Evolutionary conservation across 1,140 invertebrate genomes (phyloP), one percentile per base, ranked within the genome.

Genomic region (Bombyx mori): DNA sequence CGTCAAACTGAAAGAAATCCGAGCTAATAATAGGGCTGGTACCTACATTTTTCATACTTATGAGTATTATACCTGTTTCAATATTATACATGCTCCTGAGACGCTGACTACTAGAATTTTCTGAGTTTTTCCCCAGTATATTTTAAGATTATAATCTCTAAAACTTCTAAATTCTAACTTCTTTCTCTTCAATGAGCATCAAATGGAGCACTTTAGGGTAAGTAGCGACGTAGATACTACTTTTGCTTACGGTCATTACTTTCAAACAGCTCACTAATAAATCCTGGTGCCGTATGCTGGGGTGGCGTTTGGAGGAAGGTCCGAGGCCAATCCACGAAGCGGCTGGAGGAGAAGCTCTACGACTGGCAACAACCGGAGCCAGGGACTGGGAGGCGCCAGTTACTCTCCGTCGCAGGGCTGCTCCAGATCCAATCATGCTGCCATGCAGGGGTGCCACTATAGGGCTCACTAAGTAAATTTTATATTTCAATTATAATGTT

Each of bases 321-420:
- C 94, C 94, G 43, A 92, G 91, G 76, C 92, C 92, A 70, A 88
- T 96, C n/a, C 62, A 75, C 6, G 87, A 88, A 10, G 68, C 81
- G 4, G 70, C 75, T 0, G 74, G 79, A 0, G 76, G 83, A n/a
- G 87, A 88, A 62, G 83, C 82, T 1, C 82, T 90, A 46, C 85
- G 91, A 53, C 86, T 89, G 62, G 86, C 96, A 44, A 89, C 92
- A 44, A 92, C 92, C 68, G 94, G 95, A 43, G 79, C 75, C 0
- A 91, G 93, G 60, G 94, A 96, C 82, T 98, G 96, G 91, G 95
- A 96, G 79, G 96, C 96, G 42, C 92, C 93, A 45, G 91, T 97
- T 62, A 93, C 93, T 64, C 93, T 95, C 71, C 91, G 92, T 53
- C 91, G 95, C 72, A 94, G 97, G 88, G 92, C 91, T 51, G 92